These are phyloP conservation scores for Drosophila helvetica DNA, from an alignment of 2,888 invertebrate genomes.

Conservation along the genomic window DNA sequence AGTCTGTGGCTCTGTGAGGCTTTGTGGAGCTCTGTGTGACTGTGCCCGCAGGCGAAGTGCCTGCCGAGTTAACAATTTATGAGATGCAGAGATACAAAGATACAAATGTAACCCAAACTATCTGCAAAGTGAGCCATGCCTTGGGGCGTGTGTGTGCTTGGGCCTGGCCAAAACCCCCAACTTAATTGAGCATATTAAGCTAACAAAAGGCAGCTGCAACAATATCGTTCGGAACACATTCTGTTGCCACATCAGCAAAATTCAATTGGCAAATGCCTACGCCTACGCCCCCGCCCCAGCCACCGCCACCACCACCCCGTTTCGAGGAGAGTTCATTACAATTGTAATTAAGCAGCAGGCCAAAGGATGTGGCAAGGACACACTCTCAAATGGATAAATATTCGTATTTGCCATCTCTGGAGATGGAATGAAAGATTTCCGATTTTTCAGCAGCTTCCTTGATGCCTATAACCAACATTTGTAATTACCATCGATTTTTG, in stretches of 20 bases:
- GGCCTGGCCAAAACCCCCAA: constrained; percentile 50
- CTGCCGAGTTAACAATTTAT: constrained; percentile 48
- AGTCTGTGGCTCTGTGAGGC: constrained; percentile 2
- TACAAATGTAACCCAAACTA: constrained; percentile 36
- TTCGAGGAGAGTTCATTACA: constrained; percentile 40
- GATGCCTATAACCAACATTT: no score
- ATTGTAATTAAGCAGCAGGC: constrained; percentile 37
- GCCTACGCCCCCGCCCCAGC: not conserved
- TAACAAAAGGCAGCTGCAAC: constrained; percentile 69
- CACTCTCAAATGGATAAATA: constrained; percentile 15
- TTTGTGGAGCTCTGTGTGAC: not conserved
- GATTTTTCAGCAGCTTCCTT: no score
- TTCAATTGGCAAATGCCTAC: constrained; percentile 14
- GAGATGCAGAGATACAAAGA: constrained; percentile 39
- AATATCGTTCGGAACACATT: constrained; percentile 40
- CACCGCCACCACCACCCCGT: no score
- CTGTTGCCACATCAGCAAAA: constrained; percentile 11
- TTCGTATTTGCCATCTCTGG: not conserved
- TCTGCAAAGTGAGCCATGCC: not conserved
- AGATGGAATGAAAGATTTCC: not conserved
- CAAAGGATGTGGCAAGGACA: constrained; percentile 22
- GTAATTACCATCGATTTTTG: no score
- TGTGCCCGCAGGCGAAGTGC: constrained; percentile 54
- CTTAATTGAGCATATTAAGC: constrained; percentile 69
- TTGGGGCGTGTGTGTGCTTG: constrained; percentile 29